Evolutionary conservation across 2,113 vertebrate species (phyloP).

Genomic region (Myiozetetes cayanensis): DNA sequence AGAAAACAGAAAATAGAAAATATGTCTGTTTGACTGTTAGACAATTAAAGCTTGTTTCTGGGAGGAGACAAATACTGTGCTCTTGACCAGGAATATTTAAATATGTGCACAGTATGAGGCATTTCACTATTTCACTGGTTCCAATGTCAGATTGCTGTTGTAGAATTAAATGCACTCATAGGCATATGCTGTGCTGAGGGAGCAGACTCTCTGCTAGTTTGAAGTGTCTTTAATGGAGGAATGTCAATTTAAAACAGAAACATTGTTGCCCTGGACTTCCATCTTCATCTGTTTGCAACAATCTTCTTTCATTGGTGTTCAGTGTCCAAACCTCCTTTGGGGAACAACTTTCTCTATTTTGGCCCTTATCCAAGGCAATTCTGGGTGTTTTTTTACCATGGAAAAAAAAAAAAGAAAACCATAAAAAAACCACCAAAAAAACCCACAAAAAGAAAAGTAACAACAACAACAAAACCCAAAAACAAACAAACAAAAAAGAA

Average conservation of each 20-base stretch:
- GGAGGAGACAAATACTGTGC: neutral
- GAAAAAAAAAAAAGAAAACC: neutral
- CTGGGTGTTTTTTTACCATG: neutral
- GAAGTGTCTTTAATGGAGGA: neutral
- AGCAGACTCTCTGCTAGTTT: neutral
- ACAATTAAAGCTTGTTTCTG: neutral
- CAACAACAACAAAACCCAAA: neutral
- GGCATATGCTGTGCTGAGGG: neutral
- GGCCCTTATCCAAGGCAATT: neutral
- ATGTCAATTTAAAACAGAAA: neutral
- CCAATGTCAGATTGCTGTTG: neutral
- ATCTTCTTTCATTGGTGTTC: neutral
- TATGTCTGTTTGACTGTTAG: neutral
- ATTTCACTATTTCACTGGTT: neutral
- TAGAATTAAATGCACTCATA: neutral
- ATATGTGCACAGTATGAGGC: neutral
- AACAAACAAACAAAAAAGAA: neutral
- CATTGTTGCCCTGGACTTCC: neutral
- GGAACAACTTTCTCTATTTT: neutral
- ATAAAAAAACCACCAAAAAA: no score
- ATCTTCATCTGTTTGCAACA: neutral
- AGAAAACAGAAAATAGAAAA: neutral
- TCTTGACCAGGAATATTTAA: neutral
- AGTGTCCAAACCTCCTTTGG: neutral
- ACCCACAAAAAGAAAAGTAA: neutral